Evolutionary conservation across 2,888 invertebrate genomes (phyloP).

Genomic region (Acanthoscelides obtectus): DNA sequence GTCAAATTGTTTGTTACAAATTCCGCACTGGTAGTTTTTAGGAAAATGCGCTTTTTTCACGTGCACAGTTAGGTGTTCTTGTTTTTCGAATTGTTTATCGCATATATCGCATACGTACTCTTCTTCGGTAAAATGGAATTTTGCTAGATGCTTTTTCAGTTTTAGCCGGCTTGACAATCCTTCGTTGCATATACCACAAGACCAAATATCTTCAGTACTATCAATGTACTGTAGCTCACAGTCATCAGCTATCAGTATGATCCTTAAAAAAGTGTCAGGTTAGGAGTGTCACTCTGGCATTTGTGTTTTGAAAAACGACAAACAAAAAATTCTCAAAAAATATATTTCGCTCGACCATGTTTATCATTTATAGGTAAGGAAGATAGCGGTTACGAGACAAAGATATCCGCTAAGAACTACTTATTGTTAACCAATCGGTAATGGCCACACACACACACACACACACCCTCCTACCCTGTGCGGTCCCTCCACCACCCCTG

Average conservation of each 20-base stretch:
- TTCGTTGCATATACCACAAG: neutral
- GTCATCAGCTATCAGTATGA: neutral
- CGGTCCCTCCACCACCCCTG: too few species aligned
- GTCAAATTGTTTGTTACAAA: slow-evolving; percentile 8
- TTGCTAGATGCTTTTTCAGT: neutral
- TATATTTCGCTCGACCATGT: too few species aligned
- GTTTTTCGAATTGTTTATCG: neutral
- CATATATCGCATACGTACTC: neutral
- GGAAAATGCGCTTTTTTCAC: slow-evolving; percentile 14
- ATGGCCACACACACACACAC: too few species aligned
- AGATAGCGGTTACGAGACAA: too few species aligned
- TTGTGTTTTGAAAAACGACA: too few species aligned
- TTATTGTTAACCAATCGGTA: too few species aligned
- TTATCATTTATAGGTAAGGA: too few species aligned
- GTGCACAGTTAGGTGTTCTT: slow-evolving; percentile 12
- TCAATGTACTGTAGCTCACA: neutral
- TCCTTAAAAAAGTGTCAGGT: neutral
- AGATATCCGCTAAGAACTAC: too few species aligned
- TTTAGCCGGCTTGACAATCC: neutral
- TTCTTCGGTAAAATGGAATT: neutral
- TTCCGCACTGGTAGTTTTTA: slow-evolving; percentile 6
- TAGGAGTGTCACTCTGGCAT: too few species aligned
- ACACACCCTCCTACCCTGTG: too few species aligned
- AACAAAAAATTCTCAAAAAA: too few species aligned
- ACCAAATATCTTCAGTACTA: neutral